phyloP scores from a whole-genome alignment of 2,888 invertebrate species.

The Lithophane socia region DNA sequence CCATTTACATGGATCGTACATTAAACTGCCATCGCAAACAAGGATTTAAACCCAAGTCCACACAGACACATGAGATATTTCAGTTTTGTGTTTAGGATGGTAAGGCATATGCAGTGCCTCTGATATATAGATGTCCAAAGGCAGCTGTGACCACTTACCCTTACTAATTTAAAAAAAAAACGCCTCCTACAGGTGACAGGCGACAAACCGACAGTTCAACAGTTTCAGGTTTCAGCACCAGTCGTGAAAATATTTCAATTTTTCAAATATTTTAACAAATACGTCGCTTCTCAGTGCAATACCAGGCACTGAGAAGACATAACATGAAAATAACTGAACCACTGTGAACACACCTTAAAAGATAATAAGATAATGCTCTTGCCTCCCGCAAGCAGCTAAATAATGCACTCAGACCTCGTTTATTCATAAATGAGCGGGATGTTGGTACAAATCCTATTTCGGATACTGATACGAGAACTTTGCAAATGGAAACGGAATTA shows the following conservation, averaged over 20 bases:
- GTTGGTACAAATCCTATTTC: conserved; percentile 31
- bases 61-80: background rate
- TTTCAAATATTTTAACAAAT: no score
- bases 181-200: background rate
- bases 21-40: conserved; percentile 1
- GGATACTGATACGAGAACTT: conserved; percentile 14
- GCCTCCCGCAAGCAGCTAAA: conserved; percentile 24
- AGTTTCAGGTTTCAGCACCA: background rate
- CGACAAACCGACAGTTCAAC: background rate
- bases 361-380: conserved; percentile 42
- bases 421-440: conserved; percentile 27
- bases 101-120: background rate
- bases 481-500: conserved; percentile 6
- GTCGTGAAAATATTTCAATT: background rate
- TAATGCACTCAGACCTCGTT: conserved; percentile 40
- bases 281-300: background rate
- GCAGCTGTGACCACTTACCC: no score
- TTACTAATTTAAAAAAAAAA: no score
- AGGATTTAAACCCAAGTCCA: background rate
- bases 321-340: background rate
- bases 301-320: background rate
- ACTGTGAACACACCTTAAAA: background rate
- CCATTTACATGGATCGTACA: conserved; percentile 13
- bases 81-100: background rate
- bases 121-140: background rate